phyloP scores from a whole-genome alignment of 64 coral and sea anemone genomes.

The Montipora cactus region DNA sequence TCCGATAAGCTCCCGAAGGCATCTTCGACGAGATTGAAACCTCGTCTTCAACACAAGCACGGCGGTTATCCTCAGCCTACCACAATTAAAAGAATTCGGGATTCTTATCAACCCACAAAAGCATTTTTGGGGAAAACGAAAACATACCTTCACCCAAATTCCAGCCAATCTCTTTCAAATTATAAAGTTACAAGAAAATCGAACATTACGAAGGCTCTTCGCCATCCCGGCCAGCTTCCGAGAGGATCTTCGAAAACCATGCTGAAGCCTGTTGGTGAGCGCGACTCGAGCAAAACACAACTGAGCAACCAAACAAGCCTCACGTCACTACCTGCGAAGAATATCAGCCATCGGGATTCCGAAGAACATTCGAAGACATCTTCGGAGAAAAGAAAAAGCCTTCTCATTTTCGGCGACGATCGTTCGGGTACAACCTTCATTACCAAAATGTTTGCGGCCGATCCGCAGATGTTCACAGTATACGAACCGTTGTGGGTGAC shows the following conservation, averaged over 20 bases:
- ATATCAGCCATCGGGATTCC: too few species aligned
- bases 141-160: not conserved
- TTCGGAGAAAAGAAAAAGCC: constrained; percentile 37
- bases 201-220: not conserved
- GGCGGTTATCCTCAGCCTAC: not conserved
- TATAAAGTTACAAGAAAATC: not conserved
- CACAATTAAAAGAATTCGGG: not conserved
- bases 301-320: not conserved
- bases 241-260: not conserved
- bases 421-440: constrained; percentile 66
- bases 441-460: constrained; percentile 61
- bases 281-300: not conserved
- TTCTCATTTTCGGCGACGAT: constrained; percentile 64
- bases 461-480: constrained; percentile 65
- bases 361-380: not conserved
- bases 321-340: not conserved
- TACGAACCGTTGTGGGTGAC: constrained; percentile 70
- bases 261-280: too few species aligned
- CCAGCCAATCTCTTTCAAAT: not conserved
- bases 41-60: not conserved
- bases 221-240: not conserved
- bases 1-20: not conserved
- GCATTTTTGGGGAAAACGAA: not conserved
- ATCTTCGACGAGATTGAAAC: not conserved
- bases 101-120: not conserved